Conservation (phyloP, 2,113 vertebrate species). For the Macquaria australasica region DNA sequence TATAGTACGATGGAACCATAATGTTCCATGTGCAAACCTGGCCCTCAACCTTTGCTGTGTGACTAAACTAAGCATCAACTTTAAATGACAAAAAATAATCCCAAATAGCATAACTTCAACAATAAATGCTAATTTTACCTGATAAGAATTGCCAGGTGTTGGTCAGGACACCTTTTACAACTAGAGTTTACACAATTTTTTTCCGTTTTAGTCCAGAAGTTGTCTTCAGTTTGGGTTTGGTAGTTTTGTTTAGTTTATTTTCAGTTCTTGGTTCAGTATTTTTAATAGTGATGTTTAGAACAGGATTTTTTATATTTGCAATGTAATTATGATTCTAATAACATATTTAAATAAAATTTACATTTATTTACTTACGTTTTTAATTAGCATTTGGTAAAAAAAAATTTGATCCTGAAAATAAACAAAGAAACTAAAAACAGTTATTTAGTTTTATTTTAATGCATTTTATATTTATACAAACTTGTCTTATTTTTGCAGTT, state of each 20-base stretch:
- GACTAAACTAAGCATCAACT: background rate
- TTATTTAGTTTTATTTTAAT: background rate
- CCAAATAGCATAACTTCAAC: background rate
- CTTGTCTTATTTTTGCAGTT: background rate
- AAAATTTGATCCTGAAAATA: background rate
- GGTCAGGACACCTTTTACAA: background rate
- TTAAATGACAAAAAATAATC: background rate
- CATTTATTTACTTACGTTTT: background rate
- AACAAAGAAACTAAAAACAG: too few species aligned
- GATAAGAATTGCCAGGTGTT: background rate
- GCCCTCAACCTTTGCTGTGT: background rate
- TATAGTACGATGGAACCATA: background rate
- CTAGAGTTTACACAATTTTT: background rate
- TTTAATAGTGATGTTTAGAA: background rate
- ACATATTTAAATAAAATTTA: background rate
- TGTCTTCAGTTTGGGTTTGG: background rate
- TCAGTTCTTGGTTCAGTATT: background rate
- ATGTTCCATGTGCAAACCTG: background rate
- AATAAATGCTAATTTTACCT: background rate
- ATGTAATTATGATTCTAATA: background rate
- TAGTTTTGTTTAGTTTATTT: background rate
- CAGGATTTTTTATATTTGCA: background rate
- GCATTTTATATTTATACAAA: background rate
- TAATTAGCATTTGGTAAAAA: background rate
- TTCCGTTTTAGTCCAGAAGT: background rate